Evolutionary conservation across 2,888 invertebrate species (phyloP), one percentile per base, ranked within the genome.

Genomic region (Eupithecia vulgata): DNA sequence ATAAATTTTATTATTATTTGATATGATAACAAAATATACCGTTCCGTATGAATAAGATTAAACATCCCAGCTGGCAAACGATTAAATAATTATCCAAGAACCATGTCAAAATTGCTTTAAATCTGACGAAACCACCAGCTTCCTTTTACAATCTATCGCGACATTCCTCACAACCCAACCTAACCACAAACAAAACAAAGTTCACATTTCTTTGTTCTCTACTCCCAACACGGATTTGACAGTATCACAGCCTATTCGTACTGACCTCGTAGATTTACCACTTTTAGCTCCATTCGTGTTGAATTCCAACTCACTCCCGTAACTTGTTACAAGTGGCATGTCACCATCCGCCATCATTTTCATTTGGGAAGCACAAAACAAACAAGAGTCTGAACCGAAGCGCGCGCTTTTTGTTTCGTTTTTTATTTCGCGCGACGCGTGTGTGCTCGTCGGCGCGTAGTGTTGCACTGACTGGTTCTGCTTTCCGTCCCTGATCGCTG

Each of bases 341-440:
- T 94, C 94, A 80, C 94, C 94, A 83, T 94, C 94, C 76, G 93
- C 92, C 92, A 94, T 91, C 76, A 83, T 88, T 82, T 76, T 85
- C 85, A 83, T 82, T 57, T 57, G 57, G 57, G 57, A 57, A 25
- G 21, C 79, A 81, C 77, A 76, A 77, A 79, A 76, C 78, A 79
- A 82, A 82, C 80, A 73, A 79, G 74, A 79, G 80, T 79, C 48
- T 30, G 1, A 59, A 25, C 15, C 1, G 13, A 21, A 64, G 62
- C 59, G 59, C 71, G 70, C 62, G 67, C 5, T 30, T 67, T 68
- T 75, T 57, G 57, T 57, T 57, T 57, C 21, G n/a, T 21, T 78
- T 70, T 81, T 75, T 73, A 70, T 68, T 52, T 76, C 64, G 21
- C 57, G 80, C 80, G 77, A 79, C 81, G 74, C 85, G 80, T 78